A percentile compares a stretch with the other conserved stretches of the same genome.
phyloP scores from a whole-genome alignment of 2,888 invertebrate species.

The Polietes domitor region DNA sequence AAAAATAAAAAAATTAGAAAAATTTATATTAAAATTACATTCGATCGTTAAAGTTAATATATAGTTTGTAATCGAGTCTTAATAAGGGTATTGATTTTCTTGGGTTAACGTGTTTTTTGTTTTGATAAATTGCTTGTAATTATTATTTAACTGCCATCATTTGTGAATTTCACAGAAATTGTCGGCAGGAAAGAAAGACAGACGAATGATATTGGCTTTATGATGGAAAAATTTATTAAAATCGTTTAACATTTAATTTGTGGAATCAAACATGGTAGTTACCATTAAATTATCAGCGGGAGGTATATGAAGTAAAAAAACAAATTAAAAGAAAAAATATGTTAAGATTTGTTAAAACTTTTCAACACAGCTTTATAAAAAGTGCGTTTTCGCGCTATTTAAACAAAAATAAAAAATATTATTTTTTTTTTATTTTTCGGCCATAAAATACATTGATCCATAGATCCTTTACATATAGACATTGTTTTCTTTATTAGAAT shows the following conservation, averaged over 20 bases:
- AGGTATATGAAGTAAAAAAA: no score
- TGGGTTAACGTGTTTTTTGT: neutral
- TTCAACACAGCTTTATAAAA: no score
- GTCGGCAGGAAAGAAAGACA: neutral
- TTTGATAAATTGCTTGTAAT: conserved; percentile 17
- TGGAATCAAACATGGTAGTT: neutral
- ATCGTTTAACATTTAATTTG: neutral
- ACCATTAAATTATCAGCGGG: no score
- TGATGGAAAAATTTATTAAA: neutral
- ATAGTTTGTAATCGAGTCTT: neutral
- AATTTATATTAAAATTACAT: conserved; percentile 26
- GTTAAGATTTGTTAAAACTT: no score
- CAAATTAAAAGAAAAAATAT: no score
- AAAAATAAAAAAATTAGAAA: conserved; percentile 37
- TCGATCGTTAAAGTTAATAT: neutral
- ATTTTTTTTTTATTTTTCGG: no score
- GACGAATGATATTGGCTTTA: no score
- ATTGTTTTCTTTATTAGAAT: no score
- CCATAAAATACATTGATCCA: no score
- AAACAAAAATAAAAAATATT: no score
- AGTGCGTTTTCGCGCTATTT: no score
- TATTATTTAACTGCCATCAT: neutral
- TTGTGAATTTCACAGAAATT: conserved; percentile 13
- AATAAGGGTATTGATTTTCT: conserved; percentile 8
- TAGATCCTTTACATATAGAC: no score